phyloP scores from a whole-genome alignment of 2,797 vertebrate species.

The Emys orbicularis region DNA sequence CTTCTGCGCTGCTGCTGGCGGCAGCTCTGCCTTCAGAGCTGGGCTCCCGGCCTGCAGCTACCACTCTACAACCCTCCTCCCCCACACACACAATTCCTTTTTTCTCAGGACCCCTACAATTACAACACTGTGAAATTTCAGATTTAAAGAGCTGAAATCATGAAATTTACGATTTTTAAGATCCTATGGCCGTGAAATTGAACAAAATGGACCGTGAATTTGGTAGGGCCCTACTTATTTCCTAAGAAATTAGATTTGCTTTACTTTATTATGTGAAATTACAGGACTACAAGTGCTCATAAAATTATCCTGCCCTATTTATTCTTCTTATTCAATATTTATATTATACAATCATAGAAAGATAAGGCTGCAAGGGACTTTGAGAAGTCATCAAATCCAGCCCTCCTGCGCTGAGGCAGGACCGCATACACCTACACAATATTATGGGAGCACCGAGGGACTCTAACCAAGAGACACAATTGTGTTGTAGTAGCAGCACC shows the following conservation, averaged over 20 bases:
- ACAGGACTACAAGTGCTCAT: background rate
- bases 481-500: background rate
- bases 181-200: too few species aligned
- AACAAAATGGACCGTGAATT: too few species aligned
- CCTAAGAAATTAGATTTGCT: background rate
- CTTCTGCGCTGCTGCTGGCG: too few species aligned
- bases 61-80: too few species aligned
- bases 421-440: background rate
- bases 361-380: background rate
- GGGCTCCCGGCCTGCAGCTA: too few species aligned
- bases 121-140: too few species aligned
- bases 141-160: too few species aligned
- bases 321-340: background rate
- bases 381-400: background rate
- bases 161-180: too few species aligned
- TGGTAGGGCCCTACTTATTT: background rate
- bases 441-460: accelerated
- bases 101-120: too few species aligned
- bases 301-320: slow-evolving; percentile 13
- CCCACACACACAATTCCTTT: too few species aligned
- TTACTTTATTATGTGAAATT: slow-evolving; percentile 4
- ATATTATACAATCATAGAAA: background rate
- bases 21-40: too few species aligned
- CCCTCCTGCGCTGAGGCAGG: background rate
- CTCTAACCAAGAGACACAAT: background rate